These are phyloP conservation scores for Danionella dracula DNA, from an alignment of 2,797 vertebrate species.

Conservation along the genomic window DNA sequence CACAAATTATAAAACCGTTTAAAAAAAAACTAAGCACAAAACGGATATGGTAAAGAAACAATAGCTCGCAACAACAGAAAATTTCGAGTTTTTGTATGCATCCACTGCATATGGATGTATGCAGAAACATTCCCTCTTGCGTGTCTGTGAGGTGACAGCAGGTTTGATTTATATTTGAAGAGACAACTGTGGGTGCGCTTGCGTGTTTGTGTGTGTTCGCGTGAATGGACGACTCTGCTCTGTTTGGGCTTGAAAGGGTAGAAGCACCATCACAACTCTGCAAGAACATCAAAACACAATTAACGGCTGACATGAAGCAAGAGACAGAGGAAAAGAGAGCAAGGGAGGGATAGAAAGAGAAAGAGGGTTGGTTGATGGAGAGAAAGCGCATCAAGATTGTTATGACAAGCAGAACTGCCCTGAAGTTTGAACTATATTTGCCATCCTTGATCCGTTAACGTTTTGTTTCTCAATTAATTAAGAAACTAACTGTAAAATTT, in stretches of 20 bases:
- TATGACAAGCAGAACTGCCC: conserved; percentile 44
- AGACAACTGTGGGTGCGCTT: conserved; percentile 39
- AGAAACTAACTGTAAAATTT: too few relatives aligned
- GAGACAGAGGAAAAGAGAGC: conserved; percentile 57
- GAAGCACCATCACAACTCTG: conserved; percentile 77
- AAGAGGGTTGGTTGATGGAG: not conserved
- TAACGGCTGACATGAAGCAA: conserved; percentile 82
- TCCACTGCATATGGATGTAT: not conserved
- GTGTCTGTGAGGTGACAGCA: conserved; percentile 1
- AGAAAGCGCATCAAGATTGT: conserved; percentile 27
- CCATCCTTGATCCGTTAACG: too few relatives aligned
- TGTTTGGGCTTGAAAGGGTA: conserved; percentile 86
- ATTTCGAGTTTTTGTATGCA: not conserved
- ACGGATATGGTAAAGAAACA: not conserved
- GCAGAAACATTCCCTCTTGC: not conserved
- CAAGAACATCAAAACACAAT: conserved; percentile 94
- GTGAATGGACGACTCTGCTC: conserved; percentile 81
- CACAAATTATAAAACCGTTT: not conserved
- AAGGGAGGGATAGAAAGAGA: conserved; percentile 1
- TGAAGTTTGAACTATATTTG: conserved; percentile 9
- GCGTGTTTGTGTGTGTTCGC: conserved; percentile 36
- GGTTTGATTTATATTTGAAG: conserved; percentile 35
- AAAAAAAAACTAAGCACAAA: not conserved
- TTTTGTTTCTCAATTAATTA: too few relatives aligned
- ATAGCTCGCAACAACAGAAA: not conserved